These are phyloP conservation scores for Chloropsis cyanopogon DNA, from an alignment of 2,113 vertebrate genomes.

Conservation along the genomic window DNA sequence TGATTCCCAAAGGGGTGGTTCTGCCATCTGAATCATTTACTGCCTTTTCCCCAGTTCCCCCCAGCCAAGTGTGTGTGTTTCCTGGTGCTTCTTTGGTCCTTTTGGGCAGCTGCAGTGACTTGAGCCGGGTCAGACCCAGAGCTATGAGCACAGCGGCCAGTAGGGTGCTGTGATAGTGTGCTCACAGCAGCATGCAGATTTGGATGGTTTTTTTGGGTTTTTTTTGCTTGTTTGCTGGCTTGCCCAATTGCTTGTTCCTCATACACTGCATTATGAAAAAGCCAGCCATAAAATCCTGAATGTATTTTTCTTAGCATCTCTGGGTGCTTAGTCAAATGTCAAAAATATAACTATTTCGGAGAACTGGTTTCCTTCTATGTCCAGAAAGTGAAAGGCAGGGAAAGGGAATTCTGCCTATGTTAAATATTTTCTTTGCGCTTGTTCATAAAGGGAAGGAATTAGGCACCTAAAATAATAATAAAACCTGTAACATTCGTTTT, in stretches of 20 bases:
- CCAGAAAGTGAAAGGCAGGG: background rate
- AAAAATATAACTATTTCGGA: background rate
- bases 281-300: background rate
- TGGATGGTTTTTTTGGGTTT: background rate
- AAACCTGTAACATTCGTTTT: background rate
- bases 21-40: background rate
- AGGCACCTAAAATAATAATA: background rate
- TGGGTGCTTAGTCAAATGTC: conserved; percentile 15
- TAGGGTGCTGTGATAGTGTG: background rate
- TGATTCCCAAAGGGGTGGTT: background rate
- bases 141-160: background rate
- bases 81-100: background rate
- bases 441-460: background rate
- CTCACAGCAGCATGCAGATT: background rate
- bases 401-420: conserved; percentile 3
- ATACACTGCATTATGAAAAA: background rate
- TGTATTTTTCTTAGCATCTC: background rate
- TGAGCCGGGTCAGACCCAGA: background rate
- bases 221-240: background rate
- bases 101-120: background rate
- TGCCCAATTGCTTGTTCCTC: background rate
- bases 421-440: background rate
- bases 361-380: conserved; percentile 8
- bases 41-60: background rate
- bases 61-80: background rate